Evolutionary conservation across 64 coral and sea anemone genomes (phyloP), one percentile per base, ranked within the genome.

Genomic region (Dendrophyllia cribrosa): DNA sequence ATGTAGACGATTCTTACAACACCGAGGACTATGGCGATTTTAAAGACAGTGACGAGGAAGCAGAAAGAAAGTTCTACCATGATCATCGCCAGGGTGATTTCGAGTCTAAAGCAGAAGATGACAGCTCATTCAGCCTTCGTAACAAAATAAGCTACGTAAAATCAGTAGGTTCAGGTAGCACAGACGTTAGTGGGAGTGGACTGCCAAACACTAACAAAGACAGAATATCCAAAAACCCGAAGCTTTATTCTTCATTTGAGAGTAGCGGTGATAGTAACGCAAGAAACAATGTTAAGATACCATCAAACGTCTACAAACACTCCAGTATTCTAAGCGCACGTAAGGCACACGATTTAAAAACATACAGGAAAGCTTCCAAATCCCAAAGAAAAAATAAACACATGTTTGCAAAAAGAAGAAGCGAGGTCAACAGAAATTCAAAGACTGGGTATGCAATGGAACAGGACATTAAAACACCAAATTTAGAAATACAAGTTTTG

Each of bases 11-110:
- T 20, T 76, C 69, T 17, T 84, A 84, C 44, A 84, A 84, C 61
- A 80, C 82, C 52, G 95, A 97, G 55, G 90, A 88, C 44, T 97
- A 97, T 59, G 95, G 95, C 3, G 95, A 97, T 55, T 97, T 97
- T 48, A 92, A 97, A 68, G 95, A 97, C 59, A 97, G 59, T 24
- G 95, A 97, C 43, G 95, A 97, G 48, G 92, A 91, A 34, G 92
- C 84, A 71, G 81, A 94, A 17, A 91, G 70, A 44, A 86, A 25
- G 24, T 94, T 83, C 24, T 94, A 89, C 12, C 59, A 51, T 23
- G 55, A 89, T 70, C 78, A 55, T 66, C 77, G 62, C 19, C 80
- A 84, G 17, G 46, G 62, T 68, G 62, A 66, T 69, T 84, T 84
- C 10, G 80, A 68, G 80, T 15, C 80, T 3, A 67, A 84, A 22